Evolutionary conservation across 2,797 vertebrate genomes (phyloP).

Genomic region (Anas bernieri): DNA sequence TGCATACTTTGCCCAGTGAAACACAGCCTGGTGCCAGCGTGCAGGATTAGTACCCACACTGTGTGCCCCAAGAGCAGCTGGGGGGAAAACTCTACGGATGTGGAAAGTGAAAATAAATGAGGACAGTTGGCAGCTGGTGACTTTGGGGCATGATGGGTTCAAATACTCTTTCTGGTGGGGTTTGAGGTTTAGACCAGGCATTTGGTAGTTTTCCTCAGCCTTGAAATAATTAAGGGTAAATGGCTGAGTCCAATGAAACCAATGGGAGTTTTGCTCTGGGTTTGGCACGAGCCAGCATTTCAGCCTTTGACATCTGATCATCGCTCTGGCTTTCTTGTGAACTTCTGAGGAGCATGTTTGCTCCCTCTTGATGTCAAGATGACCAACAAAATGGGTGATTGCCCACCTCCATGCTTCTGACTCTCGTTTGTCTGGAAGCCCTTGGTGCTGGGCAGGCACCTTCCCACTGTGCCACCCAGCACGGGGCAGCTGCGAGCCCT

Average conservation of each 20-base stretch:
- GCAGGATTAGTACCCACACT: neutral
- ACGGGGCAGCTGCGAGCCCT: neutral
- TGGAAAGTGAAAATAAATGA: fast-evolving
- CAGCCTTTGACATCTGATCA: neutral
- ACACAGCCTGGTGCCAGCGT: neutral
- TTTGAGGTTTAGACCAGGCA: neutral
- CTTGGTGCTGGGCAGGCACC: fast-evolving
- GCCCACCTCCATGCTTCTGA: neutral
- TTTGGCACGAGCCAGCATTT: neutral
- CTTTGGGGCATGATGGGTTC: neutral
- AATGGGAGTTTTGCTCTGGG: neutral
- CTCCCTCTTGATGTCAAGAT: neutral
- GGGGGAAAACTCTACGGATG: neutral
- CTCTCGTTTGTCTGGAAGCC: neutral
- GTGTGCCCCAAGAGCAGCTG: neutral
- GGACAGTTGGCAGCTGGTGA: neutral
- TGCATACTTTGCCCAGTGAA: neutral
- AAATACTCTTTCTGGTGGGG: neutral
- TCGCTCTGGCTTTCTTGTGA: neutral
- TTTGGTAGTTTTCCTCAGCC: neutral
- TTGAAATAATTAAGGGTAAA: neutral
- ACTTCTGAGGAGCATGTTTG: neutral
- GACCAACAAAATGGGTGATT: neutral
- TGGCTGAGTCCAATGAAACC: neutral
- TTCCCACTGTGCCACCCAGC: neutral